Evolutionary conservation across 2,888 invertebrate species (phyloP), one percentile per base, ranked within the genome.

Genomic region (Dolichomitus sp.): DNA sequence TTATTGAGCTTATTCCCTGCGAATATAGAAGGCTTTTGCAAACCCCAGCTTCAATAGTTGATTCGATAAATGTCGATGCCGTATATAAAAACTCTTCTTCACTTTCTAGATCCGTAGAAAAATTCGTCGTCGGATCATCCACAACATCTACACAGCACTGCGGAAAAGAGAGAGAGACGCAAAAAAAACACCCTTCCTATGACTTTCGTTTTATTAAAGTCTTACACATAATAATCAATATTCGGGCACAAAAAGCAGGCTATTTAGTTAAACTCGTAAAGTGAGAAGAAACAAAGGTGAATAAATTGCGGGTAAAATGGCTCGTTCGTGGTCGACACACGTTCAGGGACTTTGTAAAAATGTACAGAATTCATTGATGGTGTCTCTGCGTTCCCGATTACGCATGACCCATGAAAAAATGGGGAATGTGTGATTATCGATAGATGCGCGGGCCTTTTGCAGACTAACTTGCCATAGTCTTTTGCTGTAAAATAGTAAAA

Each of bases 61-160:
- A 59, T 27, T 59, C 30, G 12, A 14, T 63, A 27, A 54, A 27
- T 65, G 69, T 42, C 33, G 48, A 37, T 14, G 37, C n/a, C 17
- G 7, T 48, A 30, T 14, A 12, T 37, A 65, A 19, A 45, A 23
- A 52, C 17, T 69, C 45, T 73, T 69, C 74, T 72, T 76, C 69
- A 52, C 72, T 65, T 85, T 84, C 30, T 84, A 85, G 85, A 85
- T 85, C 85, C 85, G 37, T 85, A 85, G 57, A 52, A 69, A 27
- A 42, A 52, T 4, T 30, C 40, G 12, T 14, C 45, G 27, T 37
- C 76, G 52, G 23, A 68, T 37, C 59, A 59, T 50, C 40, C 42
- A 45, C 48, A 30, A 40, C 45, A 7, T 27, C 33, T 37, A 54
- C 65, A 40, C 76, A 45, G 30, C 61, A 77, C 68, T 72, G 61